These are phyloP conservation scores for Perizoma affinitatum DNA, from an alignment of 2,888 invertebrate genomes.

Conservation along the genomic window DNA sequence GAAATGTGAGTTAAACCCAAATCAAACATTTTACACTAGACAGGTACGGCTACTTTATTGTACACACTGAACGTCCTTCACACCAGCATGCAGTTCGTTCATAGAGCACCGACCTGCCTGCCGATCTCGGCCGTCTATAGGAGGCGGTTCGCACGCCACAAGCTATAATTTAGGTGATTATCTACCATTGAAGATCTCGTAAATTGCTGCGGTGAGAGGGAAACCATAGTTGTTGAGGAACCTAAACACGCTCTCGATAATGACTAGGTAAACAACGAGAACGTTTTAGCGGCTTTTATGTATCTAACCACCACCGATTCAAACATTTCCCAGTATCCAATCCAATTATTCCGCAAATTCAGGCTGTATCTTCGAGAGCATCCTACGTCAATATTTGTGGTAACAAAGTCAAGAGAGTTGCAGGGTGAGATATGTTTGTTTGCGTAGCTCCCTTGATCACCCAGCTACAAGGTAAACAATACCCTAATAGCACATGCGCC, in stretches of 20 bases:
- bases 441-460: conserved; percentile 38
- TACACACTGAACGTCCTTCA: conserved; percentile 39
- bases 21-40: conserved; percentile 61
- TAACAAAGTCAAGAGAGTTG: conserved; percentile 55
- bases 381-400: conserved; percentile 76
- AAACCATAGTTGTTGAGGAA: conserved; percentile 34
- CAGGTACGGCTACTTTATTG: conserved; percentile 51
- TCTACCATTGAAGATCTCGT: conserved; percentile 64
- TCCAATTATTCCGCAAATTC: conserved; percentile 69
- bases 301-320: conserved; percentile 69
- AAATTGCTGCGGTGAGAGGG: conserved; percentile 55
- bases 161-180: conserved; percentile 67
- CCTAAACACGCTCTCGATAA: conserved; percentile 55
- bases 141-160: conserved; percentile 55
- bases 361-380: conserved; percentile 64
- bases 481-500: background rate
- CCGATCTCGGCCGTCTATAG: conserved; percentile 5
- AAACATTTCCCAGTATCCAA: conserved; percentile 57
- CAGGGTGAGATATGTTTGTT: conserved; percentile 53
- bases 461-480: conserved; percentile 45
- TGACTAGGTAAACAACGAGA: conserved; percentile 63
- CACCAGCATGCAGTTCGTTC: conserved; percentile 17
- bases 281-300: conserved; percentile 64
- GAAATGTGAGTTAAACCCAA: conserved; percentile 72
- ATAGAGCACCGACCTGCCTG: conserved; percentile 29